Evolutionary conservation across 2,113 vertebrate species (phyloP), one percentile per base, ranked within the genome.

Genomic region (Ciconia boyciana): DNA sequence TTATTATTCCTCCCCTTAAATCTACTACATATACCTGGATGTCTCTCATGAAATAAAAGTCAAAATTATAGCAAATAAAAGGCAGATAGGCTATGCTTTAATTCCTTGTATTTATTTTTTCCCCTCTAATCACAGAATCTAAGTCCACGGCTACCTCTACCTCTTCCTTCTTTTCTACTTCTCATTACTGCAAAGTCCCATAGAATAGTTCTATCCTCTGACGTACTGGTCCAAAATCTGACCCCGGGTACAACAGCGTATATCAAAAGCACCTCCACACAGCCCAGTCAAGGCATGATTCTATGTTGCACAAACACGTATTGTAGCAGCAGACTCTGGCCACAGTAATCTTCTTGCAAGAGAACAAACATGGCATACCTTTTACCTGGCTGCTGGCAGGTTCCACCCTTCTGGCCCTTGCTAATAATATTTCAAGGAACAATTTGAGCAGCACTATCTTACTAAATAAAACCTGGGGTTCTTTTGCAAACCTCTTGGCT

Each of bases 301-400:
- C 71, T 13, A 2, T 0, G 7, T 4, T 16, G 49, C 60, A 46
- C 58, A n/a, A 13, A 7, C 10, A 4, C 1, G 0, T 7, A 1
- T 0, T 10, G 36, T 14, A 28, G 46, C 52, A 34, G 29, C 6
- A 28, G 44, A 15, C 72, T 51, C 46, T 20, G 25, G 25, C 61
- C 49, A 9, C 0, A 25, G 54, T 10, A 4, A 25, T 9, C 16
- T 4, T 6, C n/a, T 29, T 11, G 24, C 24, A n/a, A 31, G 7
- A 39, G 10, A 88, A n/a, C 2, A 5, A 31, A 6, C 26, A 2
- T 0, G 1, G 29, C n/a, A 2, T 0, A 22, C 36, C 49, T 43
- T 31, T 24, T 9, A 20, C 46, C 46, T 21, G 6, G 19, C 81
- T 44, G 55, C 72, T 44, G n/a, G 3, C 31, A 44, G 34, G 5